Percentiles rank a stretch among this genome's conserved stretches.
Conservation (phyloP, 2,888 invertebrate species). For the Rhagium mordax region DNA sequence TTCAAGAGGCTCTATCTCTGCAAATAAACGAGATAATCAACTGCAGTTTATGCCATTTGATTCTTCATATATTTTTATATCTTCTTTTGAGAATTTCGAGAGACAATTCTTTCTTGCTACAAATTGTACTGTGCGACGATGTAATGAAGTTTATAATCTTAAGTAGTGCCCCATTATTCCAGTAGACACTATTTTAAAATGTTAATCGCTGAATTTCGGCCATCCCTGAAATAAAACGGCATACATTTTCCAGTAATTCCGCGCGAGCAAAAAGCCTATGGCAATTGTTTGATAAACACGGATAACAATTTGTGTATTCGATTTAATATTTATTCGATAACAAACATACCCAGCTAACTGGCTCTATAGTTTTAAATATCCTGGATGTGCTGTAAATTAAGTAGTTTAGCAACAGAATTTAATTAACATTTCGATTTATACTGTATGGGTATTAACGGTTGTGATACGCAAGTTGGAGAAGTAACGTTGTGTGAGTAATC, state of each 20-base stretch:
- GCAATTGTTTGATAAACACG: neutral
- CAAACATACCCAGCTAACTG: neutral
- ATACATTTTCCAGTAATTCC: neutral
- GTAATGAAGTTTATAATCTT: no score
- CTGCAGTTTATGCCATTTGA: no score
- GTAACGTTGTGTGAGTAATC: neutral
- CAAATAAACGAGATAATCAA: no score
- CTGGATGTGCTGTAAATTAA: constrained; percentile 20
- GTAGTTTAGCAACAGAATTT: constrained; percentile 13
- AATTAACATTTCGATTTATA: constrained; percentile 28
- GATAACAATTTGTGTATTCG: neutral
- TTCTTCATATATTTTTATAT: no score
- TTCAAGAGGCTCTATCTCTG: no score
- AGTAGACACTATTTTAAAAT: no score
- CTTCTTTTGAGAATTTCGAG: no score
- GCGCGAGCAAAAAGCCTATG: neutral
- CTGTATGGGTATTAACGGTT: neutral
- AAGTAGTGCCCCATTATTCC: no score
- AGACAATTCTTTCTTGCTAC: no score
- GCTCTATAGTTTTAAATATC: constrained; percentile 16
- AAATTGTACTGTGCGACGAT: no score
- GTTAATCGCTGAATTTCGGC: no score
- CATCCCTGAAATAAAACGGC: neutral
- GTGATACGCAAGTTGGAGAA: neutral
- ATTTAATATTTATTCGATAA: constrained; percentile 16